phyloP scores from a whole-genome alignment of 2,797 vertebrate species.

The Chelon auratus region DNA sequence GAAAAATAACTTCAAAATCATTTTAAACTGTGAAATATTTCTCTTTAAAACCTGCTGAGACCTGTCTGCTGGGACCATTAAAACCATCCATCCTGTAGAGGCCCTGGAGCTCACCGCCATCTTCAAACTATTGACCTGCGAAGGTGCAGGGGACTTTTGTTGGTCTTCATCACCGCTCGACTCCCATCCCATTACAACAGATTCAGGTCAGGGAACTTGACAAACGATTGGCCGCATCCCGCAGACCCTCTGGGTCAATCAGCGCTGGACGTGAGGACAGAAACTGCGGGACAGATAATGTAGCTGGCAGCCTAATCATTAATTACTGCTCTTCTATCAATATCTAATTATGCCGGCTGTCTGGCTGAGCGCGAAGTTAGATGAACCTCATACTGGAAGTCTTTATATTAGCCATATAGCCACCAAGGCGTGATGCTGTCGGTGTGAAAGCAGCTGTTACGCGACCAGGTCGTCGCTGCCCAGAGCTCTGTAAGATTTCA shows the following conservation, averaged over 20 bases:
- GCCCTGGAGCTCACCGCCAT: conserved; percentile 14
- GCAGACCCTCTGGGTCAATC: conserved; percentile 69
- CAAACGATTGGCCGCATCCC: conserved; percentile 65
- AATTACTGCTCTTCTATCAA: conserved; percentile 84
- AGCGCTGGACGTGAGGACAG: conserved; percentile 51
- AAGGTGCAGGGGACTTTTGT: conserved; percentile 4
- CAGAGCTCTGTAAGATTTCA: conserved; percentile 53
- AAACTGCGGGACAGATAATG: conserved; percentile 73
- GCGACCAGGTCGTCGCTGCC: conserved; percentile 46
- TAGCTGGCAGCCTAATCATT: conserved; percentile 78
- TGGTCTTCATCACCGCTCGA: conserved; percentile 52
- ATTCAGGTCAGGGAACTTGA: conserved; percentile 77
- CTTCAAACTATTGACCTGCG: conserved; percentile 37
- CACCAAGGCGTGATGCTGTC: conserved; percentile 39
- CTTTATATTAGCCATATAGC: conserved; percentile 65
- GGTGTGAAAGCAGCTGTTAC: conserved; percentile 45
- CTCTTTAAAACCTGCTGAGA: conserved; percentile 1
- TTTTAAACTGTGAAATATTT: conserved; percentile 5
- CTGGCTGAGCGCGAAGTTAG: conserved; percentile 64
- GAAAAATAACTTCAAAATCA: background rate
- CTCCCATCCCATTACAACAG: conserved; percentile 66
- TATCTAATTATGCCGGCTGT: conserved; percentile 84
- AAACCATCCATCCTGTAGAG: conserved; percentile 2
- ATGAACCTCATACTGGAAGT: conserved; percentile 69
- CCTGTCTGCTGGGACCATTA: background rate